phyloP scores from a whole-genome alignment of 2,888 invertebrate species.

The Cryptocheilus praepositus region DNA sequence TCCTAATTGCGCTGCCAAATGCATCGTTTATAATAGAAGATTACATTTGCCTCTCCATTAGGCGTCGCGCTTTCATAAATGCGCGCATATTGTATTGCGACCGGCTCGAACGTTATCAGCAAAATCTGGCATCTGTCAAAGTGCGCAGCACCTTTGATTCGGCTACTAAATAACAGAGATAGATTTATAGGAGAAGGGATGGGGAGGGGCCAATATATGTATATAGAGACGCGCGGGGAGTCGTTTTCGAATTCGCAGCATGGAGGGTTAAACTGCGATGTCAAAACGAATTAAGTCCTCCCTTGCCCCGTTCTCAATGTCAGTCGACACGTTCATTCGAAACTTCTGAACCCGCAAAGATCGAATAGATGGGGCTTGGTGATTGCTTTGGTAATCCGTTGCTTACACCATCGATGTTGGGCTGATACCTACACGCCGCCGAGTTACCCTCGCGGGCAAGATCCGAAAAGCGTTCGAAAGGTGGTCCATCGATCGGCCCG shows the following conservation, averaged over 20 bases:
- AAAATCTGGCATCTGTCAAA: constrained; percentile 63
- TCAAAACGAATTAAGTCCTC: constrained; percentile 62
- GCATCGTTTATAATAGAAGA: constrained; percentile 10
- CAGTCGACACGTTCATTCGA: constrained; percentile 42
- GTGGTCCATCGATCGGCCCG: constrained; percentile 23
- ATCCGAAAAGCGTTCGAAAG: constrained; percentile 15
- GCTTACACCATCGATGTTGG: neutral
- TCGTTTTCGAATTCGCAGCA: constrained; percentile 28
- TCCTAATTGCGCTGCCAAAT: neutral
- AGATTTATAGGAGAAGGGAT: constrained; percentile 17
- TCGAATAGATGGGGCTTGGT: constrained; percentile 40
- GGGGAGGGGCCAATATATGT: constrained; percentile 9
- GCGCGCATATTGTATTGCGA: neutral
- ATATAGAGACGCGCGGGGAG: constrained; percentile 17
- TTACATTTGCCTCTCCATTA: too few relatives aligned
- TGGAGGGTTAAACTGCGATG: constrained; percentile 54
- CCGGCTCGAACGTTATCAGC: constrained; percentile 48
- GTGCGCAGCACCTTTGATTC: constrained; percentile 46
- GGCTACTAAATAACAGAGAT: neutral
- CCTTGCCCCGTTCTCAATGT: constrained; percentile 25
- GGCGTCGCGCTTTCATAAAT: too few relatives aligned
- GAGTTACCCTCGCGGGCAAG: neutral
- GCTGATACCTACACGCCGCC: constrained; percentile 26
- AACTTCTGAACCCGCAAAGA: constrained; percentile 21
- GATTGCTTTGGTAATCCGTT: neutral